Base-by-base conservation (phyloP, 2,888 invertebrate genomes). In the Platycheirus albimanus region DNA sequence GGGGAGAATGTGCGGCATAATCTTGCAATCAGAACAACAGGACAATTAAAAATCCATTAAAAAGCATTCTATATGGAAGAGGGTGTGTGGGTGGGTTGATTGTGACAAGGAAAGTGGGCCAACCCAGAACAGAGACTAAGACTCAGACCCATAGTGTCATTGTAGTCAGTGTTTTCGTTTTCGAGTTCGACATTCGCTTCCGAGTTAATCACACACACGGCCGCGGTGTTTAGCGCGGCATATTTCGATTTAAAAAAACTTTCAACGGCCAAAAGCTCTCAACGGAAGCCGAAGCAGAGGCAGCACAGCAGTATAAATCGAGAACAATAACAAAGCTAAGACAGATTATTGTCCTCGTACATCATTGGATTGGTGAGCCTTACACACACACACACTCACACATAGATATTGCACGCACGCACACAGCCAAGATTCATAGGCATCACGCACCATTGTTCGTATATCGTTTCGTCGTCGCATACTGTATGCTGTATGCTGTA, bases 361-460 rank as follows among this genome's bases (percentile, higher is more conserved):
- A 71, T 83, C 83, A 83, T 45, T 83, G 83, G 83, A 78, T 83
- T 83, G 83, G 83, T 83, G 83, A 72, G 83, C 76, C 83, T 63
- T 78, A 69, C 49, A 75, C 78, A 6, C 30, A 8, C 58, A 70
- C n/a, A n/a, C n/a, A n/a, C n/a, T 70, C 56, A 69, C 72, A 66
- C 17, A 43, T 19, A 38, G 33, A 67, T 24, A 54, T 11, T n/a
- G 1, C 3, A 47, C 0, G 58, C 24, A 71, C 45, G 58, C 78
- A 67, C 69, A 74, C 70, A 52, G 17, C 36, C 38, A 56, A 79
- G 51, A 72, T 74, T 79, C 70, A 78, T 78, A 78, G 83, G 64
- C 72, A n/a, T n/a, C n/a, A 83, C 83, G 83, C 83, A 79, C 84
- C 83, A 63, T 63, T 79, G 83, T 58, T 72, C 33, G 52, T 52